These are phyloP conservation scores for Berghia stephanieae DNA, from an alignment of 1,140 invertebrate species.

Conservation along the genomic window DNA sequence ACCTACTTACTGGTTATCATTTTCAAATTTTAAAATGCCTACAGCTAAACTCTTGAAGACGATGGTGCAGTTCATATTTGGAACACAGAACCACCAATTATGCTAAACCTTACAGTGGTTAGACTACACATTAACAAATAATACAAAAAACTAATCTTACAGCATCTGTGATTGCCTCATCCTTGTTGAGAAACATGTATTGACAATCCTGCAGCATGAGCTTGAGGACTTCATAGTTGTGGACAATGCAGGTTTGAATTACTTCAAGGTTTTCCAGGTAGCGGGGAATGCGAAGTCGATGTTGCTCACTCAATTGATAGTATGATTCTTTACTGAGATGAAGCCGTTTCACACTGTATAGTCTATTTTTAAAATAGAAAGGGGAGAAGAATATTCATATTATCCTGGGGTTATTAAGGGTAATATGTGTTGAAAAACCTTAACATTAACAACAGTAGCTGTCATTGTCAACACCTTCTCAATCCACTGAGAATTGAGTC, in stretches of 20 bases:
- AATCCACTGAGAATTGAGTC: background rate
- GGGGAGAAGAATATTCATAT: background rate
- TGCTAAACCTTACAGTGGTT: background rate
- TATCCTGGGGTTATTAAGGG: background rate
- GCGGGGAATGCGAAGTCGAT: slow-evolving; percentile 79
- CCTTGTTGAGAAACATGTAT: slow-evolving; percentile 84
- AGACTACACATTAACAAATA: background rate
- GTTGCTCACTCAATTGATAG: slow-evolving; percentile 76
- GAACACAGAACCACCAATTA: background rate
- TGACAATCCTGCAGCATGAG: slow-evolving; percentile 84
- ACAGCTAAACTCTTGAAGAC: slow-evolving; percentile 8
- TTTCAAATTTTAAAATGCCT: too few relatives aligned
- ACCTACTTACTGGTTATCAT: too few relatives aligned
- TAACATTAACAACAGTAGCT: too few relatives aligned
- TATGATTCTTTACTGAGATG: slow-evolving; percentile 63
- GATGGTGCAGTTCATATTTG: slow-evolving; percentile 13
- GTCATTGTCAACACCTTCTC: too few relatives aligned
- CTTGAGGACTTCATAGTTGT: slow-evolving; percentile 85
- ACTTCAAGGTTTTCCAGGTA: slow-evolving; percentile 81
- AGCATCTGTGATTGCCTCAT: slow-evolving; percentile 58
- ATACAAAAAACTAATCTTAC: slow-evolving; percentile 29
- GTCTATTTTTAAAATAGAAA: background rate
- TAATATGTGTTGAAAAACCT: too few relatives aligned
- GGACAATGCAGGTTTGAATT: slow-evolving; percentile 81
- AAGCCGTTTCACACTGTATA: slow-evolving; percentile 25